These are phyloP conservation scores for Oenanthe melanoleuca DNA, from an alignment of 2,113 vertebrate species.

Conservation along the genomic window DNA sequence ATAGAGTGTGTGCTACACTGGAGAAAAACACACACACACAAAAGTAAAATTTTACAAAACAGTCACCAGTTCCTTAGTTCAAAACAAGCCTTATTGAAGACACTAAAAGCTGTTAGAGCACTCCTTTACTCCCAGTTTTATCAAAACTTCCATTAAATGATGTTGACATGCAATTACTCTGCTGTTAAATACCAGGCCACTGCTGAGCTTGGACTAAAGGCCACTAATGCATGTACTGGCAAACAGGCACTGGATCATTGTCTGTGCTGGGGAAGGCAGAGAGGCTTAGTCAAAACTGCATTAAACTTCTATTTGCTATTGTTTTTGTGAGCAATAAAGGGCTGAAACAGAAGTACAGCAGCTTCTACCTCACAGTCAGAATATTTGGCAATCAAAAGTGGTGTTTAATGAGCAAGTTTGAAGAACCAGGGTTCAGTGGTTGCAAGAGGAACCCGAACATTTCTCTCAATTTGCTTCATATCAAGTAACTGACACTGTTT, in stretches of 20 bases:
- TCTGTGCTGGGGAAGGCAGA: background rate
- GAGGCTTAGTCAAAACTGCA: background rate
- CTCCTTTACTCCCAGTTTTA: background rate
- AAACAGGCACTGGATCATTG: background rate
- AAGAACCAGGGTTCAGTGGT: background rate
- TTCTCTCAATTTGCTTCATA: background rate
- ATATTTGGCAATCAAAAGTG: background rate
- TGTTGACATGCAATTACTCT: background rate
- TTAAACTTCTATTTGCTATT: background rate
- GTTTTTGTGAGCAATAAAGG: background rate
- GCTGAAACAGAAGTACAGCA: background rate
- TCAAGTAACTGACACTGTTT: background rate
- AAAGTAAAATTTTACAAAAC: background rate
- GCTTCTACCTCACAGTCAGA: background rate
- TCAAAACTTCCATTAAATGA: background rate
- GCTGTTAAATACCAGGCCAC: background rate
- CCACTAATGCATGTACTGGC: background rate
- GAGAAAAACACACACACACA: background rate
- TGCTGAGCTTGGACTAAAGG: slow-evolving; percentile 25
- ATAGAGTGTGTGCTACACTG: background rate
- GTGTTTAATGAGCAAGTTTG: background rate
- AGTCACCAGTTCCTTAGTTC: background rate
- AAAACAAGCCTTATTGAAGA: background rate
- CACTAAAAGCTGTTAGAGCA: background rate
- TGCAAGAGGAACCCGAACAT: background rate